A percentile compares a stretch with the other conserved stretches of the same genome.
phyloP scores from a whole-genome alignment of 2,888 invertebrate species.

The Alcis repandata region DNA sequence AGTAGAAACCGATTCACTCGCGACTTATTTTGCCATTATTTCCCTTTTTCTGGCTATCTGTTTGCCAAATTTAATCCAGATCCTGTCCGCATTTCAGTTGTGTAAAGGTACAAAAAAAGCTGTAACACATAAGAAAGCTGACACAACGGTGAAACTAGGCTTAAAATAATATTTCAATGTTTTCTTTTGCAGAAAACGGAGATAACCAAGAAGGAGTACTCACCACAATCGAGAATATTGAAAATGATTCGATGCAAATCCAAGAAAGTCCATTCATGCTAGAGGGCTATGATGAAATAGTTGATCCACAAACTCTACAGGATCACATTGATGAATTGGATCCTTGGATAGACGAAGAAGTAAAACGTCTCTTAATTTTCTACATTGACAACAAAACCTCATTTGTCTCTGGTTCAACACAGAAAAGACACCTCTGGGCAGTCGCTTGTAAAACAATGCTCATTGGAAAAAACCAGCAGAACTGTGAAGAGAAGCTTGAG shows the following conservation, averaged over 20 bases:
- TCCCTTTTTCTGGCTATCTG: too few relatives aligned
- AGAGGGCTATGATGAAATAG: slow-evolving; percentile 53
- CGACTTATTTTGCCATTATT: too few relatives aligned
- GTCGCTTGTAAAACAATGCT: slow-evolving; percentile 79
- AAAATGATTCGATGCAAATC: slow-evolving; percentile 55
- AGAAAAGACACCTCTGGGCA: slow-evolving; percentile 73
- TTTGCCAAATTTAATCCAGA: too few relatives aligned
- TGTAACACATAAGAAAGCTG: too few relatives aligned
- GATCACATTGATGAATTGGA: slow-evolving; percentile 23
- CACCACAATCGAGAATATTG: slow-evolving; percentile 62
- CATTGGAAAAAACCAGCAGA: slow-evolving; percentile 61
- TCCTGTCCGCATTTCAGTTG: too few relatives aligned
- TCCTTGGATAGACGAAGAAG: slow-evolving; percentile 71
- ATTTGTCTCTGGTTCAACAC: slow-evolving; percentile 65
- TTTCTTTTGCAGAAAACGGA: slow-evolving; percentile 64
- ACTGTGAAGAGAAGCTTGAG: slow-evolving; percentile 68
- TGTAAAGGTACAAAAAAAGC: too few relatives aligned
- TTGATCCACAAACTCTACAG: slow-evolving; percentile 36
- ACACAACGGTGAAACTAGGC: too few relatives aligned
- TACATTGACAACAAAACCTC: slow-evolving; percentile 77
- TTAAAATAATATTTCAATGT: too few relatives aligned
- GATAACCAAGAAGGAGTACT: slow-evolving; percentile 62
- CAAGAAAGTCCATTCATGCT: slow-evolving; percentile 56
- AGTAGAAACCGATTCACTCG: too few relatives aligned
- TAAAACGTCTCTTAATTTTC: slow-evolving; percentile 70